These are phyloP conservation scores for Caranx ignobilis DNA, from an alignment of 2,113 vertebrate species.

Conservation along the genomic window DNA sequence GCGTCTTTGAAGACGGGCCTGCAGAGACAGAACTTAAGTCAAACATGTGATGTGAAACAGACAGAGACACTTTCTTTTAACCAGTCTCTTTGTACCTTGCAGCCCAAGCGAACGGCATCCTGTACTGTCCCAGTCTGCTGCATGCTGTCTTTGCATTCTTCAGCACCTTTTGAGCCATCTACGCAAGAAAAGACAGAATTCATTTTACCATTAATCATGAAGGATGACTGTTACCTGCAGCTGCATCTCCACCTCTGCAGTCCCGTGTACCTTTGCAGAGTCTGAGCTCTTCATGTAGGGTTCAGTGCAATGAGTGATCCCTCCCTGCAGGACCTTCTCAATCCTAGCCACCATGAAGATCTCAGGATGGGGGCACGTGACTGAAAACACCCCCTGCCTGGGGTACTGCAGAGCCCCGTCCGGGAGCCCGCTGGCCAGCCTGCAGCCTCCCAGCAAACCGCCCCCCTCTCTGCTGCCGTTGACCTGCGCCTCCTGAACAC, in stretches of 20 bases:
- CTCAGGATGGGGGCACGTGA: conserved; percentile 95
- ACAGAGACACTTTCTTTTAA: too few species aligned
- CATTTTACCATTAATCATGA: neutral
- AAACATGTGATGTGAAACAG: too few species aligned
- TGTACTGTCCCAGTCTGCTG: conserved; percentile 92
- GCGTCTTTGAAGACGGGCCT: conserved; percentile 95
- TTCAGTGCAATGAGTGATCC: conserved; percentile 97
- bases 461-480: conserved; percentile 84
- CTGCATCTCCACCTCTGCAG: neutral
- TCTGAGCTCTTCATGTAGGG: conserved; percentile 98
- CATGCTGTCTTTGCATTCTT: conserved; percentile 98
- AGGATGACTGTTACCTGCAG: neutral
- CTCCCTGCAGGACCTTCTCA: conserved; percentile 96
- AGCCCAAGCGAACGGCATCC: conserved; percentile 98
- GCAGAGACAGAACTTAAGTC: conserved; percentile 37
- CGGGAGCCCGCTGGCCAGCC: conserved; percentile 79
- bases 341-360: conserved; percentile 97
- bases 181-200: conserved; percentile 18
- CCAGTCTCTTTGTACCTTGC: conserved; percentile 85
- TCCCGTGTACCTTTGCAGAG: conserved; percentile 90
- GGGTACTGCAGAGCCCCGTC: conserved; percentile 89
- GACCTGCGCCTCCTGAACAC: conserved; percentile 63
- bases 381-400: conserved; percentile 95
- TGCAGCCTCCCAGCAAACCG: conserved; percentile 58
- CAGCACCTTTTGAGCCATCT: conserved; percentile 96